Evolutionary conservation across 1,140 invertebrate species (phyloP), one percentile per base, ranked within the genome.

Genomic region (Drosophila sulfurigaster): DNA sequence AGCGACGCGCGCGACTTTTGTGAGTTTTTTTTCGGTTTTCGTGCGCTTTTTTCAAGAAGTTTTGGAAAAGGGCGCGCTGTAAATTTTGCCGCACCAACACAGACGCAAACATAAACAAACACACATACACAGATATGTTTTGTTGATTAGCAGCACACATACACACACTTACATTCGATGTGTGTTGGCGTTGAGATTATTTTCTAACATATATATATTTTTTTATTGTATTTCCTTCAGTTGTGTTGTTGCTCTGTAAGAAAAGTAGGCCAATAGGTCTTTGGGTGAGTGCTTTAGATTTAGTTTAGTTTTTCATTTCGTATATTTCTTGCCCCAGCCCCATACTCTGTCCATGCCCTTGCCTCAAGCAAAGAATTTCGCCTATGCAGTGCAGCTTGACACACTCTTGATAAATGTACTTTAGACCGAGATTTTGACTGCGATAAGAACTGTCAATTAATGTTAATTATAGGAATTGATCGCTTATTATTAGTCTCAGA

Each of bases 221-320:
- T 86, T 69, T 78, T 81, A 70, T 88, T 78, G 74, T 88, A 81
- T 81, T 88, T 88, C 58, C 72, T 64, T 49, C 56, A 54, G 48
- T 41, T 67, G 57, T 56, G 62, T 49, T 75, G 79, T 59, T 73
- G 80, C 63, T 69, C 85, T 81, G 78, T 74, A 82, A 76, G 75
- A 85, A 89, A 89, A 89, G 81, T 89, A 89, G 85, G 85, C 75
- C 85, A 89, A 89, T 89, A 86, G 85, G 85, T 89, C 86, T 89
- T 73, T 89, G 81, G 85, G 85, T 85, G 81, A 89, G 81, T 85
- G 81, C 81, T 85, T 81, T 78, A 85, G 86, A 90, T 89, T 85
- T 79, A 86, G 85, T 89, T 81, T 79, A 70, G 75, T 81, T 88
- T 70, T 66, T 45, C 30, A 65, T 57, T 73, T 48, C 52, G 46